Evolutionary conservation across 2,113 vertebrate genomes (phyloP), one percentile per base, ranked within the genome.

Genomic region (Picathartes gymnocephalus): DNA sequence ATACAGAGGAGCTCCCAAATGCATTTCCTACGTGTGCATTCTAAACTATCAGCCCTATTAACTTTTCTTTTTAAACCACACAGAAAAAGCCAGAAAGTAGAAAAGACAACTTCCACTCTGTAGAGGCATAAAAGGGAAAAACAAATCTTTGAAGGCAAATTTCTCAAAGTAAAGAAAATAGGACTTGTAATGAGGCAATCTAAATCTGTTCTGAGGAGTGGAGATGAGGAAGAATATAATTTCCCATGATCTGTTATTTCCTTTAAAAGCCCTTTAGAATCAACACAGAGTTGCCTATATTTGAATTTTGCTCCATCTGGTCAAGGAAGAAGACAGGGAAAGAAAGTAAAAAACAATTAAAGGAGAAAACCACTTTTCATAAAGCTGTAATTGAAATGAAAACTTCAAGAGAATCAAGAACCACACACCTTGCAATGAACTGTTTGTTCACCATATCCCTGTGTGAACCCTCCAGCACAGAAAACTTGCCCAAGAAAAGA

Each of bases 121-220:
- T 7, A 61, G 22, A 90, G 56, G 28, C 53, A 65, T 40, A 74
- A 94, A 90, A 74, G 20, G 66, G 40, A 91, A 91, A 91, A 95
- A 83, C n/a, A 86, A 90, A 82, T 60, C 50, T 94, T 78, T 51
- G 71, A 83, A 77, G 61, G 77, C 39, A 78, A 64, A 91, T 79
- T 56, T 68, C 61, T 71, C 14, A 11, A 30, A 73, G 45, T 61
- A 71, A 76, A 74, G 60, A 65, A 93, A 92, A 86, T 14, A 81
- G 30, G 73, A 30, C 12, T 72, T 22, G 31, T 89, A 93, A 95
- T 85, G 70, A 93, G 61, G 65, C 83, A 93, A 81, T 72, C 72
- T 58, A 86, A 87, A 86, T 40, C 64, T 86, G 33, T 51, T 88
- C 44, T 45, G 28, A 90, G 35, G 21, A 96, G 28, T 17, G 16